A percentile compares a stretch with the other conserved stretches of the same genome.
Evolutionary conservation across 1,140 invertebrate species (phyloP).

Genomic region (Antheraea mylitta): DNA sequence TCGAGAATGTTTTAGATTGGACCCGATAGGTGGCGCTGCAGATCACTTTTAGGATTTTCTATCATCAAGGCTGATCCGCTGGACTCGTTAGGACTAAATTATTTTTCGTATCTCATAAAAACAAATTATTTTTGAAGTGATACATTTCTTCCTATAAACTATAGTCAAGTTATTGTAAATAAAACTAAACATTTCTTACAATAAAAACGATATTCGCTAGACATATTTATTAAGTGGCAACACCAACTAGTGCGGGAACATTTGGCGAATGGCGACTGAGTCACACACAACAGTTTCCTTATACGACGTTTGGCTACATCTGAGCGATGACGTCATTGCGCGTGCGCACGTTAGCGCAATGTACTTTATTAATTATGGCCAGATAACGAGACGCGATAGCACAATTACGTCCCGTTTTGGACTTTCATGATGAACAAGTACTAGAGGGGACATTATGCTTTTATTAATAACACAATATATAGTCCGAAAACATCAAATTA

Average conservation of each 20-base stretch:
- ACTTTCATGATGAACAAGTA: background rate
- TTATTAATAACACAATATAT: no score
- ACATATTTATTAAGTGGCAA: background rate
- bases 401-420: background rate
- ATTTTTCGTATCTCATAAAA: no score
- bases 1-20: no score
- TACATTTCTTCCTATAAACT: no score
- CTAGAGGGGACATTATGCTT: no score
- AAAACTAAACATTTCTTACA: background rate
- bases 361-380: background rate
- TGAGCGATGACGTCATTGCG: background rate
- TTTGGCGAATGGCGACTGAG: background rate
- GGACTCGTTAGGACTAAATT: no score
- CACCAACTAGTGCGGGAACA: background rate
- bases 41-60: no score
- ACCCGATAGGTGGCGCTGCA: no score
- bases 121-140: no score
- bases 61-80: no score
- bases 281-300: background rate
- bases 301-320: background rate
- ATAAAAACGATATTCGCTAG: background rate
- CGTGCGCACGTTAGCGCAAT: background rate
- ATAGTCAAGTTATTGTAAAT: no score
- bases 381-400: background rate
- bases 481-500: no score